phyloP scores from a whole-genome alignment of 2,888 invertebrate species.

The Diaphora mendica region DNA sequence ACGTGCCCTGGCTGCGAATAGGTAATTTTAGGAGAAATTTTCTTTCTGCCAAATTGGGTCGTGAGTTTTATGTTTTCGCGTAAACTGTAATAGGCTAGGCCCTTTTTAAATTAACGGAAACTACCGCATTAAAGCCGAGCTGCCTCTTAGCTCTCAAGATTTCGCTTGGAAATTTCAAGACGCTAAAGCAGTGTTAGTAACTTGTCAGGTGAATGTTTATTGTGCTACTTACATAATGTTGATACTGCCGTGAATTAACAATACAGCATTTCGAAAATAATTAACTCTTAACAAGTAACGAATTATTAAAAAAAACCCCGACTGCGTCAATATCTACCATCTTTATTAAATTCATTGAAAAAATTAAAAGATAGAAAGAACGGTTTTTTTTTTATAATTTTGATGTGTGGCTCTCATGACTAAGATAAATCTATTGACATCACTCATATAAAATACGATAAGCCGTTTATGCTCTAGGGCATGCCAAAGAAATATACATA shows the following conservation, averaged over 20 bases:
- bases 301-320: no score
- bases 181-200: conserved; percentile 7
- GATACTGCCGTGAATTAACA: no score
- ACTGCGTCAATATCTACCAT: no score
- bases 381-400: no score
- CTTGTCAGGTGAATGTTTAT: conserved; percentile 9
- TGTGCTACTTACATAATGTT: conserved; percentile 1
- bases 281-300: not conserved
- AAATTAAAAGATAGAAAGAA: no score
- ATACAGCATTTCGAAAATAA: not conserved
- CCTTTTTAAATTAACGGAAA: conserved; percentile 57
- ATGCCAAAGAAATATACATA: no score
- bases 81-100: conserved; percentile 59
- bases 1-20: conserved; percentile 63
- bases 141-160: conserved; percentile 25
- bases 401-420: no score
- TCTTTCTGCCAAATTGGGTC: conserved; percentile 65
- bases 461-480: no score
- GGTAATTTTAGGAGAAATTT: conserved; percentile 63
- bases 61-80: conserved; percentile 64
- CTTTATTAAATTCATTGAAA: no score
- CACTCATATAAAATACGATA: no score
- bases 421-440: no score
- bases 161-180: conserved; percentile 19
- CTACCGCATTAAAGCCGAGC: conserved; percentile 46